Evolutionary conservation across 2,113 vertebrate species (phyloP), one percentile per base, ranked within the genome.

Genomic region (Anoplopoma fimbria): DNA sequence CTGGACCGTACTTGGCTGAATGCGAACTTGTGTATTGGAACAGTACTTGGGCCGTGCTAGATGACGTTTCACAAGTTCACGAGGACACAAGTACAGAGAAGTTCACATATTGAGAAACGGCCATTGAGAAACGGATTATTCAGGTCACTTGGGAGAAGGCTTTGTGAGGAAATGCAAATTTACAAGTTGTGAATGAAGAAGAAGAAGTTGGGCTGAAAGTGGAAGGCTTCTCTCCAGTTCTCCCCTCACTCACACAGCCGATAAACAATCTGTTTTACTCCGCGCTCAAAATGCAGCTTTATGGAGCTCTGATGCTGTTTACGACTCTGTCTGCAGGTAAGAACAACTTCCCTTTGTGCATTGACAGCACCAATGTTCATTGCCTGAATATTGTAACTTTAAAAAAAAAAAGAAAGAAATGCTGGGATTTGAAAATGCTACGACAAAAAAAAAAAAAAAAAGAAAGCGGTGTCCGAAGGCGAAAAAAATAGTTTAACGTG

Each of bases 311-410:
- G 58, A 29, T 85, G 21, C 57, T 93, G 69, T 57, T 89, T 13
- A 9, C 64, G 67, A 81, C 73, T 65, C 36, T 92, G 14, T 80
- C 85, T 13, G 73, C 77, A 79, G 91, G 89, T 93, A 89, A 84
- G 88, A 86, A 65, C 17, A 31, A 21, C 9, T 49, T 36, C 81
- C 0, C 1, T 21, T 27, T 60, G 34, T 31, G 4, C 45, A 23
- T 14, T 34, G 3, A 60, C 0, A n/a, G n/a, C n/a, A n/a, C n/a
- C n/a, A n/a, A n/a, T 60, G 34, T 31, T 2, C 45, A 23, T 14
- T 34, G 3, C 51, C 0, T 62, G 1, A 27, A 75, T 8, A 7
- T 12, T 27, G 6, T n/a, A 25, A 23, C 8, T 47, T 57, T 19
- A 19, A 19, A 51, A 51, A 10, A 9, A 40, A 40, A 3, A 57